A percentile compares a stretch with the other conserved stretches of the same genome.
Conservation (phyloP, 2,113 vertebrate species). For the Zosterops japonicus region DNA sequence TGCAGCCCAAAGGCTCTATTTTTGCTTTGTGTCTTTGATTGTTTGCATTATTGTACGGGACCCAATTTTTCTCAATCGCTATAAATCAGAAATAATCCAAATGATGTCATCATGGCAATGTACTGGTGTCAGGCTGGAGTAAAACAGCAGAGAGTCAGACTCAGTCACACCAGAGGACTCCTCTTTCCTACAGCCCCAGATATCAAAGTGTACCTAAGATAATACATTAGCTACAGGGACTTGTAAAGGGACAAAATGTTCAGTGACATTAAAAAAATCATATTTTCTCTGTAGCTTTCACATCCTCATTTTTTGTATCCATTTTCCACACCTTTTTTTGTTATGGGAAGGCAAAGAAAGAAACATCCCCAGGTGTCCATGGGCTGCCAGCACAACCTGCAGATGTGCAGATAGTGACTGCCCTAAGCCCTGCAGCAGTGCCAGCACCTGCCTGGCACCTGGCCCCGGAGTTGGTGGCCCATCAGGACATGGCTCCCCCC, state of each 20-base stretch:
- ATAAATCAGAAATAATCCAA: constrained; percentile 66
- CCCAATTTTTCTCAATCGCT: constrained; percentile 57
- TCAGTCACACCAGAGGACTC: background rate
- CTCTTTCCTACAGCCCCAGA: background rate
- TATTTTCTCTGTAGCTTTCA: background rate
- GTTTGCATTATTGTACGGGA: constrained; percentile 52
- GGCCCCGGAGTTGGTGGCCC: background rate
- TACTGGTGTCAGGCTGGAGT: constrained; percentile 20
- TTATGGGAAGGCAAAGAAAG: background rate
- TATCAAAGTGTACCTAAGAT: background rate
- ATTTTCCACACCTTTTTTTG: background rate
- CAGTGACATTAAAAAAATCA: accelerated
- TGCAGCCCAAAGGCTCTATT: background rate
- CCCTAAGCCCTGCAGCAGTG: background rate
- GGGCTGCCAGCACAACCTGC: background rate
- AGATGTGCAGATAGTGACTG: accelerated
- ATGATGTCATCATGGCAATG: constrained; percentile 47
- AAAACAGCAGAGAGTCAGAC: background rate
- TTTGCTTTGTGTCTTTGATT: constrained; percentile 47
- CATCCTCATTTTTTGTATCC: background rate
- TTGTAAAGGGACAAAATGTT: background rate
- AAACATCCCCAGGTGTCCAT: background rate
- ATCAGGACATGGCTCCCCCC: background rate
- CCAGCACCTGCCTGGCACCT: background rate
- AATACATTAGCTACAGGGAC: background rate